Percentiles rank a stretch among this genome's conserved stretches.
Conservation (phyloP, 1,140 invertebrate species). For the Stenopsyche tienmushanensis region DNA sequence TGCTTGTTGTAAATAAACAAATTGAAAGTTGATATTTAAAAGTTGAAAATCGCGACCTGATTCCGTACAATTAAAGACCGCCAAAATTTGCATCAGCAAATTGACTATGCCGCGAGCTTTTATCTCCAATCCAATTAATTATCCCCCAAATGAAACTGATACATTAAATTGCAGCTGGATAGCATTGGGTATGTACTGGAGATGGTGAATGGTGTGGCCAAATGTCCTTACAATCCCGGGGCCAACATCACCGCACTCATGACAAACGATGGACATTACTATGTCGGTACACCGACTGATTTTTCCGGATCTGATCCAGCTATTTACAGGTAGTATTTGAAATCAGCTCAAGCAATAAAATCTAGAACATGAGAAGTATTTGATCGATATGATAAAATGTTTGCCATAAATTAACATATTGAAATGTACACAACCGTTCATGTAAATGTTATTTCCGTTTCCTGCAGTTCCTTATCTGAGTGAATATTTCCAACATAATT, state of each 20-base stretch:
- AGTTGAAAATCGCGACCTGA: not conserved
- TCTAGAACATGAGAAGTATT: not conserved
- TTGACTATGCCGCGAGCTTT: too few relatives aligned
- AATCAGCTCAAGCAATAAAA: not conserved
- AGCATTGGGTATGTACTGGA: conserved; percentile 68
- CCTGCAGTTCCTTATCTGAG: too few relatives aligned
- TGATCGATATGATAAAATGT: not conserved
- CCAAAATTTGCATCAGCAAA: too few relatives aligned
- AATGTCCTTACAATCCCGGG: conserved; percentile 81
- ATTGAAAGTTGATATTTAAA: not conserved
- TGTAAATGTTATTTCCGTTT: not conserved
- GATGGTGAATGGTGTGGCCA: conserved; percentile 72
- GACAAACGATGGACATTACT: conserved; percentile 73
- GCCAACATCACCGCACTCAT: conserved; percentile 83
- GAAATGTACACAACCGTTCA: not conserved
- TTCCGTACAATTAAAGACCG: too few relatives aligned
- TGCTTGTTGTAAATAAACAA: not conserved
- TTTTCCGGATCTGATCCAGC: conserved; percentile 79
- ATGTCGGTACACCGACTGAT: conserved; percentile 80
- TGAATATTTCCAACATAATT: not conserved
- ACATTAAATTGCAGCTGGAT: conserved; percentile 72
- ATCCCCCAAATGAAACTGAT: too few relatives aligned
- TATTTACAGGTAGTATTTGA: conserved; percentile 59
- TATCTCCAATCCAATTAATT: too few relatives aligned
- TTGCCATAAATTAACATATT: not conserved